Percentiles rank a stretch among this genome's conserved stretches.
Evolutionary conservation across 2,113 vertebrate species (phyloP).

Genomic region (Lota lota): DNA sequence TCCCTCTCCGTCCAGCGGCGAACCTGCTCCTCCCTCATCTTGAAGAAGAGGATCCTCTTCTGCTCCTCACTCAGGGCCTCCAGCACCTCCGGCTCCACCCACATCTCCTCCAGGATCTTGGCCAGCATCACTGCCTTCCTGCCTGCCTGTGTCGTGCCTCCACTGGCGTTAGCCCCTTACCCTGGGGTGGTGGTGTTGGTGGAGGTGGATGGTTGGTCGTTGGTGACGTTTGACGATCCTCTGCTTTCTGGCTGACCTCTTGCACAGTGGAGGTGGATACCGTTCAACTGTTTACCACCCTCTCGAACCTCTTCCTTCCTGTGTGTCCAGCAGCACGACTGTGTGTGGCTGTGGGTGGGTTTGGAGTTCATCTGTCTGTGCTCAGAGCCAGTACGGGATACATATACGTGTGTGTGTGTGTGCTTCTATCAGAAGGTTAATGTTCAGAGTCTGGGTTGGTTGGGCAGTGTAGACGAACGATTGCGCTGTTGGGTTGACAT

Average conservation of each 20-base stretch:
- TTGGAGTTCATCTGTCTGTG: not conserved
- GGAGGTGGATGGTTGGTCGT: too few relatives aligned
- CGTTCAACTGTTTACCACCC: too few relatives aligned
- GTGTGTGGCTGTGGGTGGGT: not conserved
- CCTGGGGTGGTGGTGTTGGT: too few relatives aligned
- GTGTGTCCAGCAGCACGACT: not conserved
- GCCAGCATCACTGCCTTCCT: slow-evolving; percentile 69
- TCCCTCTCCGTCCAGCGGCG: slow-evolving; percentile 74
- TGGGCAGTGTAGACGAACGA: slow-evolving; percentile 24
- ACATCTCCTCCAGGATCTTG: slow-evolving; percentile 78
- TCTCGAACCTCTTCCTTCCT: not conserved
- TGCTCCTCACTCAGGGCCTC: slow-evolving; percentile 77
- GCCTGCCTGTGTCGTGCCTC: not conserved
- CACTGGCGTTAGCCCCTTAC: too few relatives aligned
- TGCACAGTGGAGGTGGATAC: too few relatives aligned
- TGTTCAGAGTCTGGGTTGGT: slow-evolving; percentile 1
- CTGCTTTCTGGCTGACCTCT: too few relatives aligned
- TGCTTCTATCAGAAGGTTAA: slow-evolving; percentile 5
- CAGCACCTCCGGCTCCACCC: slow-evolving; percentile 77
- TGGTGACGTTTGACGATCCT: too few relatives aligned
- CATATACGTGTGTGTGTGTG: slow-evolving; percentile 6
- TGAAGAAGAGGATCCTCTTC: slow-evolving; percentile 75
- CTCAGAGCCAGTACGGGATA: not conserved
- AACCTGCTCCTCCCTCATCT: slow-evolving; percentile 81
- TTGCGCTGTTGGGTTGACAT: slow-evolving; percentile 27